phyloP scores from a whole-genome alignment of 1,140 invertebrate genomes.

The Pomacea maculata region DNA sequence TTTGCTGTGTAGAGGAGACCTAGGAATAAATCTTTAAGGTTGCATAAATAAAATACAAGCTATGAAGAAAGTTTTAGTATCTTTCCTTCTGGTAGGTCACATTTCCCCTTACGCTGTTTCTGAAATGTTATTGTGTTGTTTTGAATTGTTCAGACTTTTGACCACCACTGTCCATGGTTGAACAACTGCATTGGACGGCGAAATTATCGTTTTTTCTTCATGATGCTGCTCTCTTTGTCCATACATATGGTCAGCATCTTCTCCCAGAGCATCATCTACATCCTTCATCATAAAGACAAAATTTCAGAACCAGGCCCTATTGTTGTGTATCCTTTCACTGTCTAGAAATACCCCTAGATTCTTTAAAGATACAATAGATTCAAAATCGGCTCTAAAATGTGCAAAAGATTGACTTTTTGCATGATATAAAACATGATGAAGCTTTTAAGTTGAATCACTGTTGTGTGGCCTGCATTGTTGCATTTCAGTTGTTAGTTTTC shows the following conservation, averaged over 20 bases:
- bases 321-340: conserved; percentile 86
- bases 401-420: too few species aligned
- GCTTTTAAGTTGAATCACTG: too few species aligned
- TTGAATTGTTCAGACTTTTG: conserved; percentile 87
- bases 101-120: background rate
- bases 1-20: background rate
- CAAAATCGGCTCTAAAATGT: too few species aligned
- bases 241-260: conserved; percentile 98
- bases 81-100: background rate
- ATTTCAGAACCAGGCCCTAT: conserved; percentile 84
- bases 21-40: background rate
- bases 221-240: conserved; percentile 95
- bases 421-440: too few species aligned
- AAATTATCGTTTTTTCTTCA: conserved; percentile 86
- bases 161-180: conserved; percentile 99
- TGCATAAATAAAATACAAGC: background rate
- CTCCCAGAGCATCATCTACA: conserved; percentile 88
- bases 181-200: conserved; percentile 99
- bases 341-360: too few species aligned
- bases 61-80: background rate
- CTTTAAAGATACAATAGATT: too few species aligned
- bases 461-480: too few species aligned
- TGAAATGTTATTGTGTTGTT: background rate
- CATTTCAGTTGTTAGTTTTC: too few species aligned
- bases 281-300: conserved; percentile 84